Evolutionary conservation across 2,888 invertebrate species (phyloP), one percentile per base, ranked within the genome.

Genomic region (Tholera decimalis): DNA sequence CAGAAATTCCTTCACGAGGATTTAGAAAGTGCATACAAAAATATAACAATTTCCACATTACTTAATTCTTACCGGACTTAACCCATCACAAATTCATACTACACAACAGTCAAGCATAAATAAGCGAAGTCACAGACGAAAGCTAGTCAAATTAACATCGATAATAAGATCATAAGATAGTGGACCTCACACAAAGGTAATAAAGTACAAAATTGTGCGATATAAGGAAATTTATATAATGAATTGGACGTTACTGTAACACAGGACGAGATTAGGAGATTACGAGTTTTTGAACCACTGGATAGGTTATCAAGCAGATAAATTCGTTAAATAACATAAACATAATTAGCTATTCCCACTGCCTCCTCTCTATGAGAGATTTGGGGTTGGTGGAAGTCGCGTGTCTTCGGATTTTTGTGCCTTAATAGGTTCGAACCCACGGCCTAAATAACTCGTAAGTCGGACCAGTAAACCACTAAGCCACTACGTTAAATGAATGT

Each of bases 201-300:
- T 66, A 76, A 55, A 80, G 59, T 71, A 80, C 43, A 83, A 83
- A 80, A 80, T 82, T 82, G 83, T 82, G 82, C 83, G 77, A 67
- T 46, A 62, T 5, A 60, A 15, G 7, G 18, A 1, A 18, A 11
- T 61, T 59, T 24, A 30, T 59, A 51, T 24, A 51, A 50, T 37
- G n/a, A n/a, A 22, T 33, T 60, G 61, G 65, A 68, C 63, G 56
- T 50, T 57, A 44, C 57, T 20, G 5, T 39, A 24, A 44, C 13
- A 9, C 50, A 61, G 8, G n/a, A 75, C 20, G 18, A 56, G 9
- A 53, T 13, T 54, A 24, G 22, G 9, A 3, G n/a, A n/a, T n/a
- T n/a, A 5, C 5, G 7, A 20, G 13, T 46, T 18, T 55, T 24
- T 22, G n/a, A n/a, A 11, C 20, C 18, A 24, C 28, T 20, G 3